phyloP scores from a whole-genome alignment of 1,140 invertebrate genomes.

The Leguminivora glycinivorella region DNA sequence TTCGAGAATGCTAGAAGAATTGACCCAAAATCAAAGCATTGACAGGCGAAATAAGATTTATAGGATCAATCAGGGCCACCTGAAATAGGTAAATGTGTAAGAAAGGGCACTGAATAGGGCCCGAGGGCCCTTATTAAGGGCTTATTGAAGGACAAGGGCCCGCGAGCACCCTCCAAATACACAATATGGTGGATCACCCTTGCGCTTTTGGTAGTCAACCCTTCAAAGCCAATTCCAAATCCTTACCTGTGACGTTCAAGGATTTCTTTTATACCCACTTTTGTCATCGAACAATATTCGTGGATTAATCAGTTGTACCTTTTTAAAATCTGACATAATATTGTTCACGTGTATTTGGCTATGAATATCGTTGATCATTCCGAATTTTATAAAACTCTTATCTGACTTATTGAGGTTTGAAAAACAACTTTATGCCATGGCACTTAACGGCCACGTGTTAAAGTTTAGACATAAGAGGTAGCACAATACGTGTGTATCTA shows the following conservation, averaged over 20 bases:
- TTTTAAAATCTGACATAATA: conserved; percentile 4
- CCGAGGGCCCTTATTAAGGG: conserved; percentile 67
- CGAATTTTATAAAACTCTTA: neutral
- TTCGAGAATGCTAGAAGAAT: conserved; percentile 60
- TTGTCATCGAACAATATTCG: conserved; percentile 35
- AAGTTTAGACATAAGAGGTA: neutral
- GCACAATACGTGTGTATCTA: neutral
- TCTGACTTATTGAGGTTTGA: neutral
- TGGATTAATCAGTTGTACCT: conserved; percentile 29
- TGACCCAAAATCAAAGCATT: conserved; percentile 64
- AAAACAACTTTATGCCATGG: neutral
- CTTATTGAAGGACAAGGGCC: conserved; percentile 70
- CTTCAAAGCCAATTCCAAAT: conserved; percentile 49
- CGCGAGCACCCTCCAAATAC: conserved; percentile 59
- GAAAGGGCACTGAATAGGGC: conserved; percentile 60
- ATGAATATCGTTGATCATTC: neutral
- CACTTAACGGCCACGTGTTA: neutral
- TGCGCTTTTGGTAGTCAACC: conserved; percentile 70
- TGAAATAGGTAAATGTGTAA: conserved; percentile 58
- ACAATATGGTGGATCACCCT: conserved; percentile 53
- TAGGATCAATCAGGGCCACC: conserved; percentile 69
- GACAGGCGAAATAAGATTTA: conserved; percentile 69
- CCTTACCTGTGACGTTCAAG: conserved; percentile 53
- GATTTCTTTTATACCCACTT: conserved; percentile 43
- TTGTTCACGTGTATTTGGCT: neutral